Evolutionary conservation across 2,797 vertebrate genomes (phyloP), one percentile per base, ranked within the genome.

Genomic region (Chaenodraco wilsoni): DNA sequence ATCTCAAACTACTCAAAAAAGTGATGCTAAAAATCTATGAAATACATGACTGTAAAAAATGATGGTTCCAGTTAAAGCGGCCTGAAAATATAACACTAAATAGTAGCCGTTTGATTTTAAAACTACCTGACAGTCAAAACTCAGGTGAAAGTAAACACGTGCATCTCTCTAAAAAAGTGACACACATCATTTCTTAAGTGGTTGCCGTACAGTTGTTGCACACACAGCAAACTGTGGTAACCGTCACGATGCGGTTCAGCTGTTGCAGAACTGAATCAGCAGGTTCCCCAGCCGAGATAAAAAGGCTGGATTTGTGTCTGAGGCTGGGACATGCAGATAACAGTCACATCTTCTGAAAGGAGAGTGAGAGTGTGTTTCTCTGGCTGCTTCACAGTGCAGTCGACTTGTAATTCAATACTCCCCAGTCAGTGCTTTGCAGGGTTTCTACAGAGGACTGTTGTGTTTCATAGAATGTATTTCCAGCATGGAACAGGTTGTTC

Each of bases 381-480:
- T 68, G 2, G 52, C 87, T 76, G 76, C 82, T 87, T 86, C 72
- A 59, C 76, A 84, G 84, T 56, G 15, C 64, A 78, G 84, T 37
- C 9, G 61, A 76, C 76, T 40, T 88, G 87, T 90, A 88, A 91
- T 85, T 90, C 88, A 87, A 89, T 88, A 90, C 84, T 91, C 88
- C 84, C 89, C 76, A 88, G 88, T 84, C 88, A 87, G 88, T 88
- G 87, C 90, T 90, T 86, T 84, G 85, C 84, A 84, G 77, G 74
- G 74, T 81, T 88, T 79, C 88, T 86, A 88, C 87, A 89, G 84
- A 88, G 82, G 81, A 89, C 87, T 87, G 85, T 91, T 90, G 87
- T 91, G 90, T 91, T 92, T 89, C 89, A 87, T 87, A 88, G 74
- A 89, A 91, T 91, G 91, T 92, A 91, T 91, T 92, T 92, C 82